These are phyloP conservation scores for Gymnogyps californianus DNA, from an alignment of 2,113 vertebrate species.

Conservation along the genomic window DNA sequence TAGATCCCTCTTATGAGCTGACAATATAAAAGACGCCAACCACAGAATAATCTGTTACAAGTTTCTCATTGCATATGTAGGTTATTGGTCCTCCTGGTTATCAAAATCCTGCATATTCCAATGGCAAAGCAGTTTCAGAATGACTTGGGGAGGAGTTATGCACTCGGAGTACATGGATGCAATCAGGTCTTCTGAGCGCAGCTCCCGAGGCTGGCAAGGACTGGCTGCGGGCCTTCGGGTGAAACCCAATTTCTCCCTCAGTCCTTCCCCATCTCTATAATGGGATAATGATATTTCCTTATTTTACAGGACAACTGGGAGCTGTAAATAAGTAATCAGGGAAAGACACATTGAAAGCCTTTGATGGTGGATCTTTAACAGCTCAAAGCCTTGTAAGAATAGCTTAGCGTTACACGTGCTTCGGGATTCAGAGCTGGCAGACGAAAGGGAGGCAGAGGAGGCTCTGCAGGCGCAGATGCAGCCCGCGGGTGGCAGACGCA, in stretches of 20 bases:
- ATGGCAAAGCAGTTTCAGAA: neutral
- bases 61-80: neutral
- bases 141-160: neutral
- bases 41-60: neutral
- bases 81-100: neutral
- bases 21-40: neutral
- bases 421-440: neutral
- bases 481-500: neutral
- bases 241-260: neutral
- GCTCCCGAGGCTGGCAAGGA: neutral
- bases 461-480: neutral
- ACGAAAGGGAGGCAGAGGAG: neutral
- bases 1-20: neutral
- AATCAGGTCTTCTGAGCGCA: neutral
- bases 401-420: neutral
- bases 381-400: neutral
- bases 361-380: neutral
- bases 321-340: neutral
- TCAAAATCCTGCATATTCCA: neutral
- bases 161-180: neutral
- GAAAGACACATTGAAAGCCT: neutral
- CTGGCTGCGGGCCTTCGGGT: neutral
- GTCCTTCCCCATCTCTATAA: neutral
- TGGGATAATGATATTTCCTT: neutral
- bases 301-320: neutral